phyloP scores from a whole-genome alignment of 2,113 vertebrate species.

The Falco punctatus region DNA sequence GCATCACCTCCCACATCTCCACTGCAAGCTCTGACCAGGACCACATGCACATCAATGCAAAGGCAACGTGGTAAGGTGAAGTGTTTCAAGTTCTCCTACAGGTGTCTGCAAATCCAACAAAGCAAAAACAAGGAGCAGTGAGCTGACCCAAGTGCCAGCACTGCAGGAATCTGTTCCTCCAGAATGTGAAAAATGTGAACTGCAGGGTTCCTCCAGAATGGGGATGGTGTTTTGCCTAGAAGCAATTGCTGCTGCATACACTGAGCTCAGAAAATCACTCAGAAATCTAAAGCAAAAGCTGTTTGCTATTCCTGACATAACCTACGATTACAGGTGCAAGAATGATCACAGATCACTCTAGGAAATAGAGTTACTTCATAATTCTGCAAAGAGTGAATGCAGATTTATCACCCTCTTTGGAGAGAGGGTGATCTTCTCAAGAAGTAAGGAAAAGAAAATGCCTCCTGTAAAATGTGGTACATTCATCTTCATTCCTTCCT shows the following conservation, averaged over 20 bases:
- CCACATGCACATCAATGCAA: rapidly evolving
- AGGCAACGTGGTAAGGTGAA: not conserved
- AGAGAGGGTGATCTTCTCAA: not conserved
- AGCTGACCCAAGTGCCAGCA: not conserved
- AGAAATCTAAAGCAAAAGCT: not conserved
- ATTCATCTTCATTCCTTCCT: not conserved
- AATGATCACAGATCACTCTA: not conserved
- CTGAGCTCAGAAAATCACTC: not conserved
- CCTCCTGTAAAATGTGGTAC: not conserved
- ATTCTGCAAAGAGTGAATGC: not conserved
- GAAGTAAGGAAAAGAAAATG: not conserved
- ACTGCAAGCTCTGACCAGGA: not conserved
- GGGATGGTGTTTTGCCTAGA: not conserved
- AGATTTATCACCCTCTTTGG: not conserved
- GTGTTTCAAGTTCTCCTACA: not conserved
- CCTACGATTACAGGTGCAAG: not conserved
- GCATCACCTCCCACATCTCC: not conserved
- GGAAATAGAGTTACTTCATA: not conserved
- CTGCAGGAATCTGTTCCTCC: not conserved
- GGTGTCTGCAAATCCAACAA: not conserved
- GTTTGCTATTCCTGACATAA: not conserved
- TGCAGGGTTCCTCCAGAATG: not conserved
- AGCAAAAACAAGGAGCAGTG: not conserved
- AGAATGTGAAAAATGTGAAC: no score
- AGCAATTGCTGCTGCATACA: not conserved